Evolutionary conservation across 2,113 vertebrate species (phyloP).

Genomic region (Psilopsiagon aurifrons): DNA sequence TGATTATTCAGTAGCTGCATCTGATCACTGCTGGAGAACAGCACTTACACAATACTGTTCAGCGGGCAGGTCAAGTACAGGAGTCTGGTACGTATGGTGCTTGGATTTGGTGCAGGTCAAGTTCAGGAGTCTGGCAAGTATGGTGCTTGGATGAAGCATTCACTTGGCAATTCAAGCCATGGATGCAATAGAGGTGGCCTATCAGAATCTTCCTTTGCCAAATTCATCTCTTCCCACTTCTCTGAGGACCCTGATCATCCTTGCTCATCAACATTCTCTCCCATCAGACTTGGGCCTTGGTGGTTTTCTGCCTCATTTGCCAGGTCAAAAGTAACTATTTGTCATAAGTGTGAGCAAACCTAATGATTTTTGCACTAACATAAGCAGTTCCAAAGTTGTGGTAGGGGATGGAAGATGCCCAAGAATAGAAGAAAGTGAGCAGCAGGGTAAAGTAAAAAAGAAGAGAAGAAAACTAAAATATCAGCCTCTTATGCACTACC

Average conservation of each 20-base stretch:
- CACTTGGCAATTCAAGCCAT: background rate
- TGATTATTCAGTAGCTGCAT: background rate
- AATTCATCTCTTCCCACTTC: background rate
- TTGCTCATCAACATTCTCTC: background rate
- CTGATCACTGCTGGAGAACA: background rate
- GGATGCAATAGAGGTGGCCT: no score
- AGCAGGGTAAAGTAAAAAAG: background rate
- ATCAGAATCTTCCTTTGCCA: background rate
- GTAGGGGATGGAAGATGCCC: background rate
- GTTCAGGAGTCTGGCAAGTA: background rate
- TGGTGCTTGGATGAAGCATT: background rate
- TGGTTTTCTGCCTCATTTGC: background rate
- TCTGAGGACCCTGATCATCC: background rate
- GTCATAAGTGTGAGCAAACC: background rate
- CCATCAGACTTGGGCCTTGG: fast-evolving
- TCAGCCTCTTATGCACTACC: background rate
- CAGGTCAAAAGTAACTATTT: background rate
- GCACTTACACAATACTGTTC: background rate
- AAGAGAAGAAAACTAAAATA: background rate
- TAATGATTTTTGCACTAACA: background rate
- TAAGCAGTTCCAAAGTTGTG: background rate
- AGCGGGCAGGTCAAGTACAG: background rate
- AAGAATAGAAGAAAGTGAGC: background rate
- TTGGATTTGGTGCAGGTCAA: background rate
- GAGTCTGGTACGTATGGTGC: background rate